Base-by-base conservation (phyloP, 2,797 vertebrate genomes). In the Mallotus villosus region DNA sequence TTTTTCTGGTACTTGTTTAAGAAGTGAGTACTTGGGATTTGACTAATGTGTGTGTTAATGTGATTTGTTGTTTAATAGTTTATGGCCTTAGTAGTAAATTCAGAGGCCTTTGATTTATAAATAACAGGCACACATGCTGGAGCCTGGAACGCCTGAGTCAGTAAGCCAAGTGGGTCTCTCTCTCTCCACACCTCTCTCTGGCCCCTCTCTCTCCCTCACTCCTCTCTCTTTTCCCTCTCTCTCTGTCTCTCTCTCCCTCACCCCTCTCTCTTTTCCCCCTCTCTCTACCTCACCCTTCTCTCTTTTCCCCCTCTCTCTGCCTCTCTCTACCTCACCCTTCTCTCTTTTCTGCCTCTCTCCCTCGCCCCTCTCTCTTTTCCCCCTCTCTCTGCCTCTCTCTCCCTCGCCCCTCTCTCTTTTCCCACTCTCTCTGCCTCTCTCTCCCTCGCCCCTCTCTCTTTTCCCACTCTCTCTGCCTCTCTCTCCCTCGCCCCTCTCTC, bases 111-210 rank as follows among this genome's bases (percentile, higher is more conserved):
- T 76, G 73, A 64, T 79, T 63, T 86, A 84, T 81, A 86, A 84
- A 85, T 84, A 85, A 82, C 51, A 55, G 3, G 58, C 32, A 21
- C 49, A 63, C 61, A 63, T 62, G 60, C 21, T 80, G 53, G 24
- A 63, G 71, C 76, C 63, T 55, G 74, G 76, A 89, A 81, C 86
- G 78, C 37, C 74, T 88, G 84, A 88, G 73, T 53, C 73, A 74
- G 68, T 78, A 65, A 65, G 66, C 75, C 72, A 58, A 81, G 79
- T 75, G 78, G 85, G 83, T 83, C 75, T 75, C 59, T 60, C 70
- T 53, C 34, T 34, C 21, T 60, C 57, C 46, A 34, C 12, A 3
- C 7, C 27, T 34, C 55, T 81, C 80, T 82, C 71, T 21, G 9
- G 7, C 57, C 9, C 11, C 37, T 41, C 37, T 46, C 41, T 41